A percentile compares a stretch with the other conserved stretches of the same genome.
These are phyloP conservation scores for Scleropages formosus DNA, from an alignment of 2,797 vertebrate genomes.

Conservation along the genomic window DNA sequence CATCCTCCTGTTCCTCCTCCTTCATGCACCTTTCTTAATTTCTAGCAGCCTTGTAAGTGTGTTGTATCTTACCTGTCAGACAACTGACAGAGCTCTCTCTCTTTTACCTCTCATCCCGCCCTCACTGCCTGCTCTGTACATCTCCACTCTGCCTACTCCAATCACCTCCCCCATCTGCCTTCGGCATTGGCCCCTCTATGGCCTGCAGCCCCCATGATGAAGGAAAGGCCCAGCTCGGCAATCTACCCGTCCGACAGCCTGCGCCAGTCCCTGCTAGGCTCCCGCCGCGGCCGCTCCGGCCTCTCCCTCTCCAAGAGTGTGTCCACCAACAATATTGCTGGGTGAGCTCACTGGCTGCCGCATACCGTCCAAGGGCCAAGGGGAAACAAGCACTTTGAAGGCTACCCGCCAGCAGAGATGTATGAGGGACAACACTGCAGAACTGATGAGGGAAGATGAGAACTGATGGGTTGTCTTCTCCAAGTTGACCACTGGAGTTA, in stretches of 20 bases:
- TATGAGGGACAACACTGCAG: no score
- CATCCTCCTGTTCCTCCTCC: neutral
- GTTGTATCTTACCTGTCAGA: conserved; percentile 6
- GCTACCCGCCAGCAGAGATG: neutral
- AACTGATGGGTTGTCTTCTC: no score
- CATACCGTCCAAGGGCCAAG: no score
- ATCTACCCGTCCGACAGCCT: conserved; percentile 86
- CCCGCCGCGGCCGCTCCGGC: conserved; percentile 75
- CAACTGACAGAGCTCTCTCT: conserved; percentile 13
- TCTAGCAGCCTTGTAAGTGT: conserved; percentile 1
- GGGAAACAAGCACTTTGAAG: no score
- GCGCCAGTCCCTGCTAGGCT: conserved; percentile 79
- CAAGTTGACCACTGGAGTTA: no score
- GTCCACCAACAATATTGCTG: conserved; percentile 89
- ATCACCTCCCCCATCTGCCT: neutral
- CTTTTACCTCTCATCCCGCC: neutral
- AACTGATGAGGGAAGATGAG: no score
- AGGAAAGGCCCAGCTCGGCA: conserved; percentile 84
- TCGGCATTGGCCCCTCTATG: neutral
- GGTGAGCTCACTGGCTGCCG: conserved; percentile 61
- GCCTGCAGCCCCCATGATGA: conserved; percentile 65
- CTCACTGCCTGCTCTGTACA: neutral
- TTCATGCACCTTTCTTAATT: neutral
- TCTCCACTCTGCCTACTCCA: neutral
- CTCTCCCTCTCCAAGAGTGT: conserved; percentile 87